These are phyloP conservation scores for Molossus alvarezi DNA, from an alignment of 2,797 vertebrate species.

Conservation along the genomic window DNA sequence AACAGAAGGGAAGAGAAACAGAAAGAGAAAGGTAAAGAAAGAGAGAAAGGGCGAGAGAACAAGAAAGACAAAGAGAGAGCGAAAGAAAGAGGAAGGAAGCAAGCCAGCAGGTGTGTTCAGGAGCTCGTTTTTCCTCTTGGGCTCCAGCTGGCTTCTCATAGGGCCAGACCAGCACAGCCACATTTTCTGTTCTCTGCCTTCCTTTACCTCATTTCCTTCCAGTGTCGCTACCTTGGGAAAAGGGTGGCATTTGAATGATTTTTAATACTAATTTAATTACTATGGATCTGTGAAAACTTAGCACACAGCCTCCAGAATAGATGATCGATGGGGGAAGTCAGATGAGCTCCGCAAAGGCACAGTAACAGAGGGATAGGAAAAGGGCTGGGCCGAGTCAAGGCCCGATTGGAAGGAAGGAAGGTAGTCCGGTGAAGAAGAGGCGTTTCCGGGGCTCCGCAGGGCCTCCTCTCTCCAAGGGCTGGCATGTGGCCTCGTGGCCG, in stretches of 20 bases:
- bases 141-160: neutral
- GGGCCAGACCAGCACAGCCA: neutral
- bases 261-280: slow-evolving; percentile 43
- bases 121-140: neutral
- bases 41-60: neutral
- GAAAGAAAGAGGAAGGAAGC: neutral
- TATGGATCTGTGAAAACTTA: slow-evolving; percentile 25
- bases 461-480: neutral
- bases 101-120: neutral
- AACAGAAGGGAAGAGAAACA: too few relatives aligned
- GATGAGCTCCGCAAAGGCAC: neutral
- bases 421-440: neutral
- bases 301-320: neutral
- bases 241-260: neutral
- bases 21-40: too few relatives aligned
- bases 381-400: neutral
- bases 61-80: too few relatives aligned
- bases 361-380: neutral
- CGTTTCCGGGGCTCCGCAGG: neutral
- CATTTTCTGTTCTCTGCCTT: neutral
- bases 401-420: neutral
- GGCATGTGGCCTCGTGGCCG: accelerated
- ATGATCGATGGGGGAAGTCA: neutral
- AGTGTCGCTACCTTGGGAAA: neutral
- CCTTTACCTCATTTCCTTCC: neutral